Percentiles rank a stretch among this genome's conserved stretches.
These are phyloP conservation scores for Thalassoma bifasciatum DNA, from an alignment of 2,113 vertebrate species.

Conservation along the genomic window DNA sequence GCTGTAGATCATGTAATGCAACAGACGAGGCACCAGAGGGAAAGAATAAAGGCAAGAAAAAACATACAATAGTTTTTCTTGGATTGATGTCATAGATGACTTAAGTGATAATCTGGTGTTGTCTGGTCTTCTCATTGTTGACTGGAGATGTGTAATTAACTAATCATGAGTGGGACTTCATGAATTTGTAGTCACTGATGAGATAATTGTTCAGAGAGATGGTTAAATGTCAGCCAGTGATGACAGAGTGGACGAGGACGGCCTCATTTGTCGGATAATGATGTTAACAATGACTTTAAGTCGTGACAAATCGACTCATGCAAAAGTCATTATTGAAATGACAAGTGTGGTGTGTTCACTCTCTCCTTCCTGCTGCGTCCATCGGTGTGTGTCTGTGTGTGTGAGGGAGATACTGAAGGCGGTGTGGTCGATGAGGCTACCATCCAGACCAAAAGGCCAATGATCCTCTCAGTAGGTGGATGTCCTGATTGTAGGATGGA, in stretches of 20 bases:
- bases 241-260: constrained; percentile 1
- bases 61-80: background rate
- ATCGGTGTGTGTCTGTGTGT: constrained; percentile 12
- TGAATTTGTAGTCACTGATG: background rate
- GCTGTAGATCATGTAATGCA: no score
- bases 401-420: background rate
- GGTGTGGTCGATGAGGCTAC: constrained; percentile 47
- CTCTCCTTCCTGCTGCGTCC: constrained; percentile 21
- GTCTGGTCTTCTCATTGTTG: background rate
- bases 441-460: constrained; percentile 51
- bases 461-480: constrained; percentile 55
- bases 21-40: no score
- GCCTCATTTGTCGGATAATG: constrained; percentile 7
- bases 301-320: constrained; percentile 4
- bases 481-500: constrained; percentile 53
- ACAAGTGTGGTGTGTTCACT: constrained; percentile 7
- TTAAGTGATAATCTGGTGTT: background rate
- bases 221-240: constrained; percentile 1
- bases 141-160: background rate
- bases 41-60: no score
- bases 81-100: background rate
- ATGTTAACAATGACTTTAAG: constrained; percentile 1
- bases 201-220: background rate
- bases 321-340: constrained; percentile 16
- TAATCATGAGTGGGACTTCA: background rate